These are phyloP conservation scores for Psilopsiagon aymara DNA, from an alignment of 2,113 vertebrate species.

Conservation along the genomic window DNA sequence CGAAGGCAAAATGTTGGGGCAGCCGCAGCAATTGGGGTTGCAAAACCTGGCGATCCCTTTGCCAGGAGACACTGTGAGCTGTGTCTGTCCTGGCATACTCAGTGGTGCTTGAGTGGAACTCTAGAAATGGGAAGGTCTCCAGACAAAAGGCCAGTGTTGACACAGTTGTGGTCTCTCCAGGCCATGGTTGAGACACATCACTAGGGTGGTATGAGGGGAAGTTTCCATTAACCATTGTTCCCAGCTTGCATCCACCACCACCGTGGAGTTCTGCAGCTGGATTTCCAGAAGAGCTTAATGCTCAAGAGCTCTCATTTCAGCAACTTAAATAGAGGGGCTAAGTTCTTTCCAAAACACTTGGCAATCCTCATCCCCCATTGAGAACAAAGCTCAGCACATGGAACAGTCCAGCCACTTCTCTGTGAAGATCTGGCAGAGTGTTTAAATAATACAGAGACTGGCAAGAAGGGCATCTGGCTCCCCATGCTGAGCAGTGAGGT, in stretches of 20 bases:
- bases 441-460: not conserved
- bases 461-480: not conserved
- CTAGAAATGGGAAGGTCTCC: not conserved
- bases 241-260: slow-evolving; percentile 17
- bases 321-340: slow-evolving; percentile 4
- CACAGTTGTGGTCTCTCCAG: slow-evolving; percentile 28
- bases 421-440: slow-evolving; percentile 1
- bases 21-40: not conserved
- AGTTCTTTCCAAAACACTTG: slow-evolving; percentile 46
- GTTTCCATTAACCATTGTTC: slow-evolving; percentile 60
- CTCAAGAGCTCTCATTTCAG: slow-evolving; percentile 41
- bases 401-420: slow-evolving; percentile 8
- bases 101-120: not conserved
- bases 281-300: slow-evolving; percentile 28
- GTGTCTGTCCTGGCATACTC: not conserved
- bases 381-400: slow-evolving; percentile 36
- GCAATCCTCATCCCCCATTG: not conserved
- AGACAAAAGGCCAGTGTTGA: slow-evolving; percentile 50
- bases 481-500: not conserved
- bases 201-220: slow-evolving; percentile 55
- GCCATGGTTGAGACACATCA: slow-evolving; percentile 24
- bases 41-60: not conserved
- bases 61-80: slow-evolving; percentile 16
- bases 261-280: not conserved
- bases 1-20: not conserved